Conservation (phyloP, 2,113 vertebrate genomes). For the Chloebia gouldiae region DNA sequence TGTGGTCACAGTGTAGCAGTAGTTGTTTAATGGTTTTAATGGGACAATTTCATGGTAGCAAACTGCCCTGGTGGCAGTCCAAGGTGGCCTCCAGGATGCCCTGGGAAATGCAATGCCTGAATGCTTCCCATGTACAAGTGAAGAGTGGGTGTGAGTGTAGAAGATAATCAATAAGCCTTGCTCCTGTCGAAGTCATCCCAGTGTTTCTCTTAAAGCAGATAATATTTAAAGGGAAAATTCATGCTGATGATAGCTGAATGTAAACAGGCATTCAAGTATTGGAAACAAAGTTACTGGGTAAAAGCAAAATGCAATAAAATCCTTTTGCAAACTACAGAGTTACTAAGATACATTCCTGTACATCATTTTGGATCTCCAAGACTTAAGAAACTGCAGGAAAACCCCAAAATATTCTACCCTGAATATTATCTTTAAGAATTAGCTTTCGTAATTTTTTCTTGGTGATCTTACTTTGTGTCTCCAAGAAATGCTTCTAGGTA, state of each 20-base stretch:
- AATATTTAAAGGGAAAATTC: not conserved
- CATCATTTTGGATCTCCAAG: not conserved
- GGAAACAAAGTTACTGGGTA: not conserved
- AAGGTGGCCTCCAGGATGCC: not conserved
- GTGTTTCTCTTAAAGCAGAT: not conserved
- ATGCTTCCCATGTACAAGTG: not conserved
- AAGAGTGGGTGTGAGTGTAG: not conserved
- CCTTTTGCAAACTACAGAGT: not conserved
- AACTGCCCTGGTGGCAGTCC: not conserved
- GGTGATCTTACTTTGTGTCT: not conserved
- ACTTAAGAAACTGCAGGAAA: not conserved
- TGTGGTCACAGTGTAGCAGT: not conserved
- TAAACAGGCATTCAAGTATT: not conserved
- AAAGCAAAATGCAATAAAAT: not conserved
- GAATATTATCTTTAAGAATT: not conserved
- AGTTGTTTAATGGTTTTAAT: not conserved
- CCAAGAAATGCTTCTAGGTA: not conserved
- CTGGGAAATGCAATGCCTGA: not conserved
- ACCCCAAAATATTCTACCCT: not conserved
- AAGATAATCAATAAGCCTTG: not conserved
- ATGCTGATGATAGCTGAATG: not conserved
- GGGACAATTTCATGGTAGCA: not conserved
- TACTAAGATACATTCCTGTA: not conserved
- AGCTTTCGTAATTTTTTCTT: not conserved
- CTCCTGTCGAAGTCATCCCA: not conserved